Evolutionary conservation across 2,113 vertebrate species (phyloP).

Genomic region (Uropsilus gracilis): DNA sequence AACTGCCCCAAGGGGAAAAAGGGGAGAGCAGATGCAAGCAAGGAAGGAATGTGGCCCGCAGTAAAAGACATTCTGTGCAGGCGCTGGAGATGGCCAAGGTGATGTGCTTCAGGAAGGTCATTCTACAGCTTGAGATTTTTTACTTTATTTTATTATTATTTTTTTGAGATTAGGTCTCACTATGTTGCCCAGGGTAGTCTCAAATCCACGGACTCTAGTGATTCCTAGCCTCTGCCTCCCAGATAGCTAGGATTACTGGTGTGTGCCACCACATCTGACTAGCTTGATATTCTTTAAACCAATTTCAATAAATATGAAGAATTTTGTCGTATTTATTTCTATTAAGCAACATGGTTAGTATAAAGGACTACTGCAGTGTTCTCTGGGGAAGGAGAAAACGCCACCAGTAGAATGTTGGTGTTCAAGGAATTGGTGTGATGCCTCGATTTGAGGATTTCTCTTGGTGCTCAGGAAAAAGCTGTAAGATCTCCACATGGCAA

Average conservation of each 20-base stretch:
- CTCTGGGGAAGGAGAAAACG: not conserved
- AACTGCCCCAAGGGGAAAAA: slow-evolving; percentile 87
- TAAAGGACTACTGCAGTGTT: not conserved
- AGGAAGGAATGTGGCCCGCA: slow-evolving; percentile 86
- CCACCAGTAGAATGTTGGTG: not conserved
- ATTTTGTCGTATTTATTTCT: not conserved
- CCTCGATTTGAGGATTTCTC: no score
- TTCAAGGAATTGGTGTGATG: not conserved
- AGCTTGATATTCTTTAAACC: no score
- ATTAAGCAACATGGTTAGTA: not conserved
- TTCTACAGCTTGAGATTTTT: no score
- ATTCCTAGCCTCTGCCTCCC: no score
- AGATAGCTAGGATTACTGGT: no score
- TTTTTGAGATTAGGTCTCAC: no score
- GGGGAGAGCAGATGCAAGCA: slow-evolving; percentile 83
- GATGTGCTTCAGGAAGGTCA: rapidly evolving
- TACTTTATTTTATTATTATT: no score
- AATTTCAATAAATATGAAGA: not conserved
- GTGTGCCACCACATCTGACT: no score
- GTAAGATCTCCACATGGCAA: not conserved
- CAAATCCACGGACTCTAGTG: no score
- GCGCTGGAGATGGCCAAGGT: slow-evolving; percentile 5
- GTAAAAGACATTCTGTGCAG: slow-evolving; percentile 90
- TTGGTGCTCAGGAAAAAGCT: not conserved
- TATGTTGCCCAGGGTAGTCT: no score